phyloP scores from a whole-genome alignment of 2,113 vertebrate genomes.

The Seriola aureovittata region DNA sequence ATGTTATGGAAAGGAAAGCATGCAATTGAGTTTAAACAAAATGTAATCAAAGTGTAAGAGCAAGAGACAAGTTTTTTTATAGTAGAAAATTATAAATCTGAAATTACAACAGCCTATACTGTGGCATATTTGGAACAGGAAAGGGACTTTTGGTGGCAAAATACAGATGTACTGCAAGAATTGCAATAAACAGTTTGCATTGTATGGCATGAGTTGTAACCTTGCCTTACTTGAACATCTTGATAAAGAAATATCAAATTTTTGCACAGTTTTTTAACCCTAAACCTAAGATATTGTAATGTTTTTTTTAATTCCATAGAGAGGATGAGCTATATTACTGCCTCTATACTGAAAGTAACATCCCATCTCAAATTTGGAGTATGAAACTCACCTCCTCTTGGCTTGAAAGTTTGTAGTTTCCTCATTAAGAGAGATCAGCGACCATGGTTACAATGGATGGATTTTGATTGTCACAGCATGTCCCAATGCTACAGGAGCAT shows the following conservation, averaged over 20 bases:
- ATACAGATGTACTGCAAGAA: not conserved
- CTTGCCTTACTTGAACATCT: too few relatives aligned
- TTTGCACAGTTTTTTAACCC: too few relatives aligned
- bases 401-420: not conserved
- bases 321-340: not conserved
- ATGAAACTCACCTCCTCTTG: not conserved
- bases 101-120: not conserved
- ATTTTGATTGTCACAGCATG: conserved; percentile 20
- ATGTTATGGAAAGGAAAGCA: not conserved
- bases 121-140: not conserved
- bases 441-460: not conserved
- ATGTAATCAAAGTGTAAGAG: not conserved
- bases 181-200: too few relatives aligned
- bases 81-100: not conserved
- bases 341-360: not conserved
- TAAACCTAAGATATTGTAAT: too few relatives aligned
- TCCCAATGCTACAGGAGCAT: conserved; percentile 3
- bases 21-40: not conserved
- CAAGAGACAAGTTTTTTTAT: not conserved
- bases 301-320: too few relatives aligned
- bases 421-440: not conserved
- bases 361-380: not conserved
- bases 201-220: too few relatives aligned
- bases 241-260: too few relatives aligned
- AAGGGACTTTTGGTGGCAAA: not conserved